phyloP scores from a whole-genome alignment of 2,888 invertebrate species.

The Pterostichus madidus region DNA sequence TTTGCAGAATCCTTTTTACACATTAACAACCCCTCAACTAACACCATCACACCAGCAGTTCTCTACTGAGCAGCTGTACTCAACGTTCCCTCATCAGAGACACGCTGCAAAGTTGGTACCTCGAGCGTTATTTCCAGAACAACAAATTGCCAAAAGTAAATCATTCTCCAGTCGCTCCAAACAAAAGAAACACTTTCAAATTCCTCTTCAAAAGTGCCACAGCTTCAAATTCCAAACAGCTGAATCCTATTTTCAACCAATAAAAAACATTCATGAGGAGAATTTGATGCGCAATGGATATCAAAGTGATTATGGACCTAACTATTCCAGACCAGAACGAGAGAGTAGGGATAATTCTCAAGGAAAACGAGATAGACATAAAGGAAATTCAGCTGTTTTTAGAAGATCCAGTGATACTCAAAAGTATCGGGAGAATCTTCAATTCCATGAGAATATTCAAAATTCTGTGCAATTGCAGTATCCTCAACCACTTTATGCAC shows the following conservation, averaged over 20 bases:
- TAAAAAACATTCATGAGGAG: conserved; percentile 81
- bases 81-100: conserved; percentile 80
- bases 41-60: conserved; percentile 77
- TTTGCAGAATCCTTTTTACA: conserved; percentile 78
- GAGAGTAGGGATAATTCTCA: conserved; percentile 69
- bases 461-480: conserved; percentile 76
- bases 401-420: conserved; percentile 74
- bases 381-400: conserved; percentile 74
- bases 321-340: conserved; percentile 71
- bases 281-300: conserved; percentile 76
- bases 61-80: conserved; percentile 72
- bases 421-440: conserved; percentile 72
- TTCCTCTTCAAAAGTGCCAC: conserved; percentile 83
- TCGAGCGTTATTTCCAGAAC: conserved; percentile 75
- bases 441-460: conserved; percentile 74
- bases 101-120: conserved; percentile 77
- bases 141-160: conserved; percentile 75
- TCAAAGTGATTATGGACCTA: conserved; percentile 74
- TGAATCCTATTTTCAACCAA: conserved; percentile 83
- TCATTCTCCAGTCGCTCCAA: conserved; percentile 75
- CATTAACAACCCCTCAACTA: conserved; percentile 78
- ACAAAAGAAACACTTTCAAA: conserved; percentile 83
- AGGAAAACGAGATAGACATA: conserved; percentile 71
- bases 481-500: conserved; percentile 74
- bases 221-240: conserved; percentile 80